These are phyloP conservation scores for Thelaira solivaga DNA, from an alignment of 2,888 invertebrate genomes.

Conservation along the genomic window DNA sequence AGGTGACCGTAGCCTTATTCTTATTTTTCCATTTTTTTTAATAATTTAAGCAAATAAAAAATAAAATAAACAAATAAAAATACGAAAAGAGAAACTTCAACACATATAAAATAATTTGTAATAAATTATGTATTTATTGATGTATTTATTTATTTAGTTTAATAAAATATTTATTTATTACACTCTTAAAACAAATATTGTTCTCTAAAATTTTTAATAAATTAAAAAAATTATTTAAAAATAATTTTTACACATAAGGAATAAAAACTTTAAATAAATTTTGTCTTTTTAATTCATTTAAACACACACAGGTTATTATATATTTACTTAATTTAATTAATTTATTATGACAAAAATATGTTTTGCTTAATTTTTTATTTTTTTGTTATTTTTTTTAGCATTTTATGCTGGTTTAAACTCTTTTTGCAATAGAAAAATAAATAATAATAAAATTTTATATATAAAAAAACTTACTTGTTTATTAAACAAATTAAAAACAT, in stretches of 20 bases:
- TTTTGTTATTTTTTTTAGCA: conserved; percentile 69
- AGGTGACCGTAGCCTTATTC: too few species aligned
- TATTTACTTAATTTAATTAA: background rate
- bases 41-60: too few species aligned
- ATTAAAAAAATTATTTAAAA: background rate
- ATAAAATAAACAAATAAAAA: too few species aligned
- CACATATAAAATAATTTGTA: too few species aligned
- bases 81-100: too few species aligned
- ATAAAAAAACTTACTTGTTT: conserved; percentile 43
- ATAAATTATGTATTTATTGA: too few species aligned
- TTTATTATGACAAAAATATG: background rate
- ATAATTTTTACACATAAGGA: too few species aligned
- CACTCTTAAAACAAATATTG: background rate
- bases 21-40: too few species aligned
- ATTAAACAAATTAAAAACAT: conserved; percentile 23
- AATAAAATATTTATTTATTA: background rate
- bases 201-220: background rate
- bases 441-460: conserved; percentile 42
- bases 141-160: too few species aligned
- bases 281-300: too few species aligned
- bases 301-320: too few species aligned
- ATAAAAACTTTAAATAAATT: too few species aligned
- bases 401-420: conserved; percentile 68
- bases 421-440: conserved; percentile 16
- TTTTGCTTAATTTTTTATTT: background rate